These are phyloP conservation scores for Hirtodrosophila alboralis DNA, from an alignment of 2,888 invertebrate genomes.

Conservation along the genomic window DNA sequence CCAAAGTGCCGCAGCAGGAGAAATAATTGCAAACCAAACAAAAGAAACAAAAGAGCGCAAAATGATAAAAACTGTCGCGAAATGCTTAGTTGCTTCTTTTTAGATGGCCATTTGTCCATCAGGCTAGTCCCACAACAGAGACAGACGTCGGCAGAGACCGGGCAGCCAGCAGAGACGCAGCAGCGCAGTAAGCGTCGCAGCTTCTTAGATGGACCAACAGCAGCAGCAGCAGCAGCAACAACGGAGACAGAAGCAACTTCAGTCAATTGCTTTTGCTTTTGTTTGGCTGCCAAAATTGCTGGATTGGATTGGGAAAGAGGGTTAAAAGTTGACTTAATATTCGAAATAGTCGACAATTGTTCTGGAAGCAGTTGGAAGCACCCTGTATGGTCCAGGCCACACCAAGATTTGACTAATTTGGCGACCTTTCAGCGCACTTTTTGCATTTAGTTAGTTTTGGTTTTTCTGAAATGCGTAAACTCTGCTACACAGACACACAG, in stretches of 20 bases:
- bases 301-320: neutral
- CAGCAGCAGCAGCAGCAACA: slow-evolving; percentile 25
- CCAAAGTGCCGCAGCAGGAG: slow-evolving; percentile 43
- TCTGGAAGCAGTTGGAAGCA: slow-evolving; percentile 8
- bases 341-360: slow-evolving; percentile 20
- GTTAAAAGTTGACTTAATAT: slow-evolving; percentile 25
- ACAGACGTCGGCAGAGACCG: slow-evolving; percentile 18
- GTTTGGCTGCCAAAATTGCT: slow-evolving; percentile 62
- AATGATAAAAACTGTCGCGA: slow-evolving; percentile 55
- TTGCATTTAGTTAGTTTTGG: slow-evolving; percentile 29
- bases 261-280: slow-evolving; percentile 57
- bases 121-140: slow-evolving; percentile 4
- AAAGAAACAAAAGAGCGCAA: slow-evolving; percentile 29
- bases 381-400: slow-evolving; percentile 37
- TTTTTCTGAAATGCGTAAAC: slow-evolving; percentile 34
- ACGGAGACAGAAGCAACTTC: slow-evolving; percentile 24
- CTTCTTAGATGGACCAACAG: slow-evolving; percentile 23
- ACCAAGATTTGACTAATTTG: slow-evolving; percentile 55
- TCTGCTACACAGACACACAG: slow-evolving; percentile 2
- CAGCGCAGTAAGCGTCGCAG: slow-evolving; percentile 35
- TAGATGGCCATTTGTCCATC: slow-evolving; percentile 41
- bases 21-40: slow-evolving; percentile 73
- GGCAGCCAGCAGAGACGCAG: slow-evolving; percentile 24
- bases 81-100: slow-evolving; percentile 40
- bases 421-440: slow-evolving; percentile 38